These are phyloP conservation scores for Poecilobothrus nobilitatus DNA, from an alignment of 2,888 invertebrate species.

Conservation along the genomic window DNA sequence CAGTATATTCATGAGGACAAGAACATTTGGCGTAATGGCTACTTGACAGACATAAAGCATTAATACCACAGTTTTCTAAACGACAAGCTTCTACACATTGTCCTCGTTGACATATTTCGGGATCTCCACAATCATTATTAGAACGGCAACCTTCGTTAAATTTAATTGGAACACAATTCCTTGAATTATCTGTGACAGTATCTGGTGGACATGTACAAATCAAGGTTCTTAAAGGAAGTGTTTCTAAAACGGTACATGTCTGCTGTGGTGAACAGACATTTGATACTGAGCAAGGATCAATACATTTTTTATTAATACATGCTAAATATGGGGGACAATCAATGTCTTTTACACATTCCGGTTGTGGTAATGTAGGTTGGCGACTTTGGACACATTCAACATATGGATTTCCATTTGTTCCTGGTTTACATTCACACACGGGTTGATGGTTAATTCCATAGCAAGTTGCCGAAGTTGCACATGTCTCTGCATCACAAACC, in stretches of 20 bases:
- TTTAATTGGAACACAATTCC: slow-evolving; percentile 58
- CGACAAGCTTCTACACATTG: slow-evolving; percentile 71
- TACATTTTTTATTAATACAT: slow-evolving; percentile 68
- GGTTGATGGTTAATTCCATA: slow-evolving; percentile 66
- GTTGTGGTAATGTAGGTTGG: slow-evolving; percentile 36
- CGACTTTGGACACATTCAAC: slow-evolving; percentile 53
- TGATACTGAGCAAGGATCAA: slow-evolving; percentile 64
- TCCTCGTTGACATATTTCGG: slow-evolving; percentile 67
- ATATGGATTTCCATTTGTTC: slow-evolving; percentile 72
- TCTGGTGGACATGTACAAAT: slow-evolving; percentile 81
- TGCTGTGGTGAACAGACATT: slow-evolving; percentile 70
- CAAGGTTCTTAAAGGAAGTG: slow-evolving; percentile 70
- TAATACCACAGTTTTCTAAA: slow-evolving; percentile 69
- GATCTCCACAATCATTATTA: slow-evolving; percentile 66
- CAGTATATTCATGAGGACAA: slow-evolving; percentile 68
- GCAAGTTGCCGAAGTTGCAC: slow-evolving; percentile 71
- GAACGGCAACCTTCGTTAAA: slow-evolving; percentile 55
- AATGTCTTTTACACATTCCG: slow-evolving; percentile 64
- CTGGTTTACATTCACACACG: slow-evolving; percentile 65
- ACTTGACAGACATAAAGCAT: slow-evolving; percentile 68
- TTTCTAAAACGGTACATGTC: slow-evolving; percentile 68
- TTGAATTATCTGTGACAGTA: slow-evolving; percentile 63
- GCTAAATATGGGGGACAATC: slow-evolving; percentile 68
- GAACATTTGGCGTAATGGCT: slow-evolving; percentile 70
- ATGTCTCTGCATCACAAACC: slow-evolving; percentile 73